These are phyloP conservation scores for Acinonyx jubatus DNA, from an alignment of 2,113 vertebrate species.

Conservation along the genomic window DNA sequence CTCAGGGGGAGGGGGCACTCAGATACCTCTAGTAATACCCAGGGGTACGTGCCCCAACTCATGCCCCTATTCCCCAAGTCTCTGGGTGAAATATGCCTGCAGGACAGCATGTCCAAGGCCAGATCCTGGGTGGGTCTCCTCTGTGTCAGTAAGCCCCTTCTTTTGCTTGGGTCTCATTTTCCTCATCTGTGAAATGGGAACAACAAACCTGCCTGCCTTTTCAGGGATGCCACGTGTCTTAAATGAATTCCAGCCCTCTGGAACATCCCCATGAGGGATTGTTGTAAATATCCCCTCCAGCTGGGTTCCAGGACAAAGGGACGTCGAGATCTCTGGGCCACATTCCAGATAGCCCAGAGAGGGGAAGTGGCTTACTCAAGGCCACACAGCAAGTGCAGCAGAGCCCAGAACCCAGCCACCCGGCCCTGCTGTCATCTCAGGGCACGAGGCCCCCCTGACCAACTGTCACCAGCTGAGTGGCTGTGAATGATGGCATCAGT, in stretches of 20 bases:
- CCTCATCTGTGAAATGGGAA: neutral
- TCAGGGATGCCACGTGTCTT: neutral
- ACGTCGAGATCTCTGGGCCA: neutral
- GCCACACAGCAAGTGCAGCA: neutral
- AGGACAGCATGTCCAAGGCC: neutral
- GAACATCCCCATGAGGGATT: neutral
- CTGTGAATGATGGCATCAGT: accelerated
- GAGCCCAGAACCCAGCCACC: neutral
- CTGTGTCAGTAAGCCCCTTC: neutral
- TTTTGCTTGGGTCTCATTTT: neutral
- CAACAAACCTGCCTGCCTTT: neutral
- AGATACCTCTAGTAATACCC: neutral
- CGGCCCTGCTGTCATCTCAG: neutral
- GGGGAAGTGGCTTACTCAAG: neutral
- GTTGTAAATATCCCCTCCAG: neutral
- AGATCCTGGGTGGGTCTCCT: neutral
- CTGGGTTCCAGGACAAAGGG: neutral
- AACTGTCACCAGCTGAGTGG: neutral
- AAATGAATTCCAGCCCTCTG: neutral
- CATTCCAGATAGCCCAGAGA: neutral
- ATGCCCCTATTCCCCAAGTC: neutral
- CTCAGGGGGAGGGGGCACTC: neutral
- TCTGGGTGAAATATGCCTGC: neutral
- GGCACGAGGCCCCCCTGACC: neutral
- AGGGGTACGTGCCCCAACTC: accelerated